Percentiles rank a stretch among this genome's conserved stretches.
Conservation (phyloP, 2,797 vertebrate genomes). For the Toxotes lorentzi region DNA sequence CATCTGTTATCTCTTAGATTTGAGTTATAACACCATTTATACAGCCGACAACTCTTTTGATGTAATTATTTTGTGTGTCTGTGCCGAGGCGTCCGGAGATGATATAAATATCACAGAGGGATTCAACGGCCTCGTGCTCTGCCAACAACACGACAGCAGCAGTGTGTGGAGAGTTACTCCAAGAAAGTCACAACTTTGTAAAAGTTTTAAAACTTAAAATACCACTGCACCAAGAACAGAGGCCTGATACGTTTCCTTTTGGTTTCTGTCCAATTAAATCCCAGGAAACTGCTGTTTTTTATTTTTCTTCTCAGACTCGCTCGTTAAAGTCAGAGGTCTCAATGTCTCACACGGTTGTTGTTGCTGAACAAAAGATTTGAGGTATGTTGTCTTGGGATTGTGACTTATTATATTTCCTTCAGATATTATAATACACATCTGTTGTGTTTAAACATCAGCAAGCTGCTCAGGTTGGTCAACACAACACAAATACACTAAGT, state of each 20-base stretch:
- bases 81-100: slow-evolving; percentile 32
- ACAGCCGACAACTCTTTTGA: slow-evolving; percentile 47
- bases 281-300: neutral
- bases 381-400: neutral
- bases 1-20: slow-evolving; percentile 66
- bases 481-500: no score
- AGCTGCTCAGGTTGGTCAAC: neutral
- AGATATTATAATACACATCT: no score
- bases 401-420: neutral
- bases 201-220: neutral
- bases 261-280: slow-evolving; percentile 15
- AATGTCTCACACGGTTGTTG: neutral
- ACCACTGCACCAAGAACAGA: fast-evolving
- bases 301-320: neutral
- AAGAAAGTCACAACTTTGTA: neutral
- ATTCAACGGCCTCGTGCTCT: neutral
- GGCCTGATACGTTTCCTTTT: neutral
- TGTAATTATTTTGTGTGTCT: slow-evolving; percentile 59
- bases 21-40: slow-evolving; percentile 66
- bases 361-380: neutral
- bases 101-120: slow-evolving; percentile 30
- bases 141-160: neutral
- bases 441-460: no score
- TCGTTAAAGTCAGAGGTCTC: neutral
- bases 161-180: neutral